Evolutionary conservation across 1,140 invertebrate species (phyloP), one percentile per base, ranked within the genome.

Genomic region (Pseudachorutes palmiensis): DNA sequence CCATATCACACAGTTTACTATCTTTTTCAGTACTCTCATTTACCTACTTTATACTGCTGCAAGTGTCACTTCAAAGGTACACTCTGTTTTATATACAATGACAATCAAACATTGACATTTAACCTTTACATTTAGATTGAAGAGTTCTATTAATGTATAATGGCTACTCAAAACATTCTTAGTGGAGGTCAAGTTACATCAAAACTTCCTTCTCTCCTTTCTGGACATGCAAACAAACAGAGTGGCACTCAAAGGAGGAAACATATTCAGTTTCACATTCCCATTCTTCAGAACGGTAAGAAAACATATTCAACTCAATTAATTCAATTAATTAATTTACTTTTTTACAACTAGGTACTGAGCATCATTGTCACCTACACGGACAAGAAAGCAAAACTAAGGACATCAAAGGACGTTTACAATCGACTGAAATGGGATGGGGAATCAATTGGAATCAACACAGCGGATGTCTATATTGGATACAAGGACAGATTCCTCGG

Each of bases 401-500:
- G 66, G 22, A 67, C 66, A 26, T 67, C 66, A 62, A 62, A 62
- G 31, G 66, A 67, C 30, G 32, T 67, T 33, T 67, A 67, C 29
- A 33, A 67, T 41, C 14, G 66, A 26, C 31, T 67, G 16, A 68
- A 68, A 41, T 68, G 67, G 67, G 67, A 64, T 29, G 22, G 51
- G 9, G 12, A 12, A 5, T 60, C 64, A 3, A 2, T 60, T 2
- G 28, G 5, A 2, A 66, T 66, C 48, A 62, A 68, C 32, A 22
- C 36, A 28, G 33, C 67, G 1, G n/a, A 28, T 1, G 24, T 68
- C 9, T 68, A 64, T 32, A 59, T 68, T 60, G 67, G 67, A 16
- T 68, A 68, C 62, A 68, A 64, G 62, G 67, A 68, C 29, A 2
- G 67, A 41, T 68, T 68, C 51, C 60, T 68, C 1, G 67, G 67